Conservation (phyloP, 2,113 vertebrate species). For the Halcyon malimbica region DNA sequence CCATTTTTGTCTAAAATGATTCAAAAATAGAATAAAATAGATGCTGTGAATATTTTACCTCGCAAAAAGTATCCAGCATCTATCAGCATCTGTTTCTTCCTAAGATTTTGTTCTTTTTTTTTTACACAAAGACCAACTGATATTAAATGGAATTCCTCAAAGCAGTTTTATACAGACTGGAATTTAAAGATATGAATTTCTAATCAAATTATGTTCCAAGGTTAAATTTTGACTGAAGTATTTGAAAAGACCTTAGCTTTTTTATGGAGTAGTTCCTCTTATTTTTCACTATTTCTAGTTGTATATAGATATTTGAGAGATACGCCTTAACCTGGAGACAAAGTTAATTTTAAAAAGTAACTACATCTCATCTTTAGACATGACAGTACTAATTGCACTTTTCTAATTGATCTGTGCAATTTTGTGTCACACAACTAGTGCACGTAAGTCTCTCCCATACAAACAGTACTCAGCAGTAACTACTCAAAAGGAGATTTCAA, state of each 20-base stretch:
- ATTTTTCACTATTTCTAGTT: not conserved
- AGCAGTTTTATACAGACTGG: not conserved
- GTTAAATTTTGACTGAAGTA: not conserved
- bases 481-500: slow-evolving; percentile 71
- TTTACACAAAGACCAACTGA: not conserved
- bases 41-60: not conserved
- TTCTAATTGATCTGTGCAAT: slow-evolving; percentile 64
- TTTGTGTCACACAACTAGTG: slow-evolving; percentile 75
- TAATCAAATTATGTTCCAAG: not conserved
- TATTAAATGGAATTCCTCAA: not conserved
- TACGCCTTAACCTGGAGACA: not conserved
- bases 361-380: slow-evolving; percentile 64
- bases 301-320: not conserved
- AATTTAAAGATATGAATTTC: not conserved
- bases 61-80: not conserved
- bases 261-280: not conserved
- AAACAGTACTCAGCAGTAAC: slow-evolving; percentile 79
- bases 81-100: not conserved
- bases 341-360: slow-evolving; percentile 18
- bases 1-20: not conserved
- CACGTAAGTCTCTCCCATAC: slow-evolving; percentile 77
- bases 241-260: not conserved
- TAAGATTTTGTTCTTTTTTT: not conserved
- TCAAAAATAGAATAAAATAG: not conserved
- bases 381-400: slow-evolving; percentile 31